Percentiles rank a stretch among this genome's conserved stretches.
Evolutionary conservation across 2,797 vertebrate genomes (phyloP).

Genomic region (Cyclura pinguis): DNA sequence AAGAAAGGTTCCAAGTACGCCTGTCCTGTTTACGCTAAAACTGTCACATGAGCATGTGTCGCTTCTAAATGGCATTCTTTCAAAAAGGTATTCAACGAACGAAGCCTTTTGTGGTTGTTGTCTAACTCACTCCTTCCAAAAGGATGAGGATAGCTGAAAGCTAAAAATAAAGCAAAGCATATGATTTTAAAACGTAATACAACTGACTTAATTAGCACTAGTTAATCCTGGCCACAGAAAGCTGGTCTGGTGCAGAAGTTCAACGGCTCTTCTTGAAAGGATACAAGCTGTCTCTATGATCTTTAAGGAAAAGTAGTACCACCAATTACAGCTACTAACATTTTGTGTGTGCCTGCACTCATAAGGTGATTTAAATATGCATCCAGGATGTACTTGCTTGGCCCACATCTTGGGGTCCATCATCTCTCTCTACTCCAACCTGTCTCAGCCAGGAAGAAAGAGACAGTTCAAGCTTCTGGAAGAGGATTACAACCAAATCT

Average conservation of each 20-base stretch:
- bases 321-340: background rate
- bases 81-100: background rate
- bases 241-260: background rate
- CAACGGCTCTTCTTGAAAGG: background rate
- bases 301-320: background rate
- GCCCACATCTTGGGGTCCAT: background rate
- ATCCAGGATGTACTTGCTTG: background rate
- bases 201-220: background rate
- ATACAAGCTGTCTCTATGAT: background rate
- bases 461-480: background rate
- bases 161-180: background rate
- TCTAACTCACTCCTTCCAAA: background rate
- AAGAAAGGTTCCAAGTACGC: conserved; percentile 28
- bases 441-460: background rate
- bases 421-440: background rate
- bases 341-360: conserved; percentile 20
- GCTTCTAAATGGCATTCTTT: background rate
- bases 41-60: background rate
- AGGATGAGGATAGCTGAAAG: no score
- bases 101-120: background rate
- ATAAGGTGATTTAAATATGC: background rate
- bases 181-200: background rate
- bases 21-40: conserved; percentile 21
- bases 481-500: no score
- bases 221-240: background rate